phyloP scores from a whole-genome alignment of 2,797 vertebrate species.

The Coregonus suidteri region DNA sequence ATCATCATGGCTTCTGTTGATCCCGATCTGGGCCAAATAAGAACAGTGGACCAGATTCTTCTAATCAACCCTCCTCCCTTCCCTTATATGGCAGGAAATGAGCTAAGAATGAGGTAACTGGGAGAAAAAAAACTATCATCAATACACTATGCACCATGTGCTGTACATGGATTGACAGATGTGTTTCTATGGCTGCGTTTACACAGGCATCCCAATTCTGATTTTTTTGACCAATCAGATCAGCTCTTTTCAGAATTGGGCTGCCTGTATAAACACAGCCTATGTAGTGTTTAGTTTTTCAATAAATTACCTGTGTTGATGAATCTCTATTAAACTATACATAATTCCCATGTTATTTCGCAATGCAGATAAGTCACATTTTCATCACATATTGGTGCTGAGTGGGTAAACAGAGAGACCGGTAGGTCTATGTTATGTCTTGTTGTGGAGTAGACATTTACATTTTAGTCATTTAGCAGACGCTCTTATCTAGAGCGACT shows the following conservation, averaged over 20 bases:
- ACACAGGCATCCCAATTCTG: too few relatives aligned
- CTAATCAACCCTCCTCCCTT: background rate
- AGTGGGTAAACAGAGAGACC: too few relatives aligned
- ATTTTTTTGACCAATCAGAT: too few relatives aligned
- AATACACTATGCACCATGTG: background rate
- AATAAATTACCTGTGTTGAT: background rate
- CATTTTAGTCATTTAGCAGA: too few relatives aligned
- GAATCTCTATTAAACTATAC: background rate
- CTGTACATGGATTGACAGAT: background rate
- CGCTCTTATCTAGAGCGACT: too few relatives aligned
- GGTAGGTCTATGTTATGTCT: too few relatives aligned
- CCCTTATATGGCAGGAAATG: too few relatives aligned
- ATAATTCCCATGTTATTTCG: background rate
- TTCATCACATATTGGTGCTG: background rate
- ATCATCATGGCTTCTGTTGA: slow-evolving; percentile 7
- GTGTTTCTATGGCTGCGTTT: too few relatives aligned
- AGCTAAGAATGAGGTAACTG: background rate
- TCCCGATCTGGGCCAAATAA: background rate
- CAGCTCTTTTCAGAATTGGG: too few relatives aligned
- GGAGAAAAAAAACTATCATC: background rate
- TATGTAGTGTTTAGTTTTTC: too few relatives aligned
- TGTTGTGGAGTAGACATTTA: too few relatives aligned
- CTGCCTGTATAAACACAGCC: too few relatives aligned
- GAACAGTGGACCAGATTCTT: slow-evolving; percentile 1
- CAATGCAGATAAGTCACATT: background rate